Evolutionary conservation across 2,888 invertebrate species (phyloP), one percentile per base, ranked within the genome.

Genomic region (Acronicta alni): DNA sequence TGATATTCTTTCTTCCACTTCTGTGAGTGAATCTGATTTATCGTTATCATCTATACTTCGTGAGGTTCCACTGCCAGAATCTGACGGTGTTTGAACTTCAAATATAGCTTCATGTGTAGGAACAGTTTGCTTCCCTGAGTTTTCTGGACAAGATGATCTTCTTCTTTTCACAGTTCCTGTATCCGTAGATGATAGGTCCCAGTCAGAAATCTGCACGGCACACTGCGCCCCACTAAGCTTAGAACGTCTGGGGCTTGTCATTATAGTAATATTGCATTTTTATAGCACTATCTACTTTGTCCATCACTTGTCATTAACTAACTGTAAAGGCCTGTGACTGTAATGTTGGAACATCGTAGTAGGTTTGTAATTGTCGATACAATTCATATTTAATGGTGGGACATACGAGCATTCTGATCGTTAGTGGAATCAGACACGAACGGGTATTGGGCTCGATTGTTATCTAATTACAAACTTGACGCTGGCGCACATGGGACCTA

Each of bases 141-240:
- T 87, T 73, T 93, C 93, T 14, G 94, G 93, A 57, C 94, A 92
- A 0, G 96, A 96, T 30, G 94, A 92, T 53, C 96, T 95, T 69
- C 96, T 93, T 71, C 96, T 91, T 83, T 96, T 97, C 4, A 97
- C 96, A 1, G 97, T 97, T 14, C 97, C 97, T 0, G 97, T 97
- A 82, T 95, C 95, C 30, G 95, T 91, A 20, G 96, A 96, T 37
- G 96, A 96, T 20, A 96, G 96, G 84, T 97, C 97, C 96, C 97
- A 97, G 83, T 97, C 97, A 68, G 96, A 82, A 71, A 85, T 88
- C 77, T 88, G 91, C 57, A 86, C 78, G 68, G 84, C 78, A 84
- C 90, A 89, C 82, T 90, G 91, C 80, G 85, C 86, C 67, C 83
- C 86, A 89, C 83, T 87, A 72, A 91, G 92, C 89, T 90, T 92